A percentile compares a stretch with the other conserved stretches of the same genome.
Evolutionary conservation across 2,113 vertebrate genomes (phyloP).

Genomic region (Pachycephala philippinensis): DNA sequence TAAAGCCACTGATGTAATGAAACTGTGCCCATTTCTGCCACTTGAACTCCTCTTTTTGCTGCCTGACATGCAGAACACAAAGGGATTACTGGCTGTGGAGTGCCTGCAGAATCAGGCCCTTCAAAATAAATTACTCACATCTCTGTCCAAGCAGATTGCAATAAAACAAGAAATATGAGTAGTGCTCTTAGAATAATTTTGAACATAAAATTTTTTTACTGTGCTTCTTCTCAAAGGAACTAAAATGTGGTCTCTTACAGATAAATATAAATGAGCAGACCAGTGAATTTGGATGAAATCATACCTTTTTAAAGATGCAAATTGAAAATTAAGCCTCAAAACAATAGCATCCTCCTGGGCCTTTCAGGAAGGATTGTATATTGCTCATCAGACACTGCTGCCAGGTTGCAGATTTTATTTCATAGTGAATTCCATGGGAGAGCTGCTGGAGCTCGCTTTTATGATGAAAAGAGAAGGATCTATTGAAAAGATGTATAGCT

Average conservation of each 20-base stretch:
- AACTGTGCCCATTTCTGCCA: not conserved
- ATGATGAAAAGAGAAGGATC: conserved; percentile 16
- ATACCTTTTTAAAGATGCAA: conserved; percentile 68
- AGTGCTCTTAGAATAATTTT: conserved; percentile 1
- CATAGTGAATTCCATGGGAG: conserved; percentile 26
- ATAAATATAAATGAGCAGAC: conserved; percentile 59
- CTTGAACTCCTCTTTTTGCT: conserved; percentile 32
- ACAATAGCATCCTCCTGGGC: conserved; percentile 31
- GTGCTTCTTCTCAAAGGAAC: conserved; percentile 22
- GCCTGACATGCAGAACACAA: conserved; percentile 2
- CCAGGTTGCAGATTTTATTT: conserved; percentile 14
- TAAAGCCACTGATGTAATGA: not conserved
- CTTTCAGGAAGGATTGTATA: conserved; percentile 9
- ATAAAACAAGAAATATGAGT: not conserved
- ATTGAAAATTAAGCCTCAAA: conserved; percentile 68
- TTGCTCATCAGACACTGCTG: not conserved
- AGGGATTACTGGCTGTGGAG: conserved; percentile 20
- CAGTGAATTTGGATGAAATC: conserved; percentile 61
- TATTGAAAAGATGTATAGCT: not conserved
- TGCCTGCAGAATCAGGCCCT: conserved; percentile 48
- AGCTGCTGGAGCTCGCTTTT: conserved; percentile 11
- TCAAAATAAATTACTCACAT: conserved; percentile 40
- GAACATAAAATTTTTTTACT: not conserved
- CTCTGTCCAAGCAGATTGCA: conserved; percentile 20
- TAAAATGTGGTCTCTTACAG: conserved; percentile 61